Evolutionary conservation across 2,113 vertebrate genomes (phyloP).

Genomic region (Xenopus tropicalis): DNA sequence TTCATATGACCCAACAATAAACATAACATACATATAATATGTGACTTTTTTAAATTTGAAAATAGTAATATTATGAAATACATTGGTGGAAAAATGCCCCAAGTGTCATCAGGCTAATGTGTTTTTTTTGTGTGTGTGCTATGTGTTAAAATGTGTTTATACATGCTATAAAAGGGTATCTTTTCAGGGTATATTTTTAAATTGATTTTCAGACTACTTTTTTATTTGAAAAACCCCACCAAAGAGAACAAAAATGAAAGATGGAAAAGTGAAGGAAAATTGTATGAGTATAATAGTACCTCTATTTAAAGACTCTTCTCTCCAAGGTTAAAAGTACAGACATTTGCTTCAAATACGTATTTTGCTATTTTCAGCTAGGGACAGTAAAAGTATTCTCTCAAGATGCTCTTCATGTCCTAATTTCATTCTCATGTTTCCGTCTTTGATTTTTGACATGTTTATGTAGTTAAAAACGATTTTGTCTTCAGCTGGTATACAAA

Average conservation of each 20-base stretch:
- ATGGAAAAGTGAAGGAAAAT: constrained; percentile 40
- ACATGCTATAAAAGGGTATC: constrained; percentile 21
- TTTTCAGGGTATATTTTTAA: constrained; percentile 37
- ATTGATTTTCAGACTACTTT: constrained; percentile 38
- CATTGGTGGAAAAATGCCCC: too few relatives aligned
- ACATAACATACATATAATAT: too few relatives aligned
- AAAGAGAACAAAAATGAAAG: constrained; percentile 42
- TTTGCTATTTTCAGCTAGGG: constrained; percentile 33
- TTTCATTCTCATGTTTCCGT: constrained; percentile 11
- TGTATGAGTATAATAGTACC: constrained; percentile 35
- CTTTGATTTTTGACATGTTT: constrained; percentile 7
- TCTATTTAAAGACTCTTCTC: constrained; percentile 32
- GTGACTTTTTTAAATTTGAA: constrained; percentile 14
- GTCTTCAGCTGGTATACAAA: neutral
- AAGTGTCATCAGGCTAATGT: too few relatives aligned
- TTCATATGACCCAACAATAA: too few relatives aligned
- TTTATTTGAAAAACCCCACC: constrained; percentile 21
- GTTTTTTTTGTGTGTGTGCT: neutral
- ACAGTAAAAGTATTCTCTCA: constrained; percentile 24
- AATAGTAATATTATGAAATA: neutral
- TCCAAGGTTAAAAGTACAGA: constrained; percentile 38
- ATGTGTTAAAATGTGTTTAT: constrained; percentile 33
- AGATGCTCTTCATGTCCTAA: constrained; percentile 13
- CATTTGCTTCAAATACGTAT: constrained; percentile 41
- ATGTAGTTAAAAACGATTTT: constrained; percentile 15